These are phyloP conservation scores for Choloepus didactylus DNA, from an alignment of 2,797 vertebrate species.

Conservation along the genomic window DNA sequence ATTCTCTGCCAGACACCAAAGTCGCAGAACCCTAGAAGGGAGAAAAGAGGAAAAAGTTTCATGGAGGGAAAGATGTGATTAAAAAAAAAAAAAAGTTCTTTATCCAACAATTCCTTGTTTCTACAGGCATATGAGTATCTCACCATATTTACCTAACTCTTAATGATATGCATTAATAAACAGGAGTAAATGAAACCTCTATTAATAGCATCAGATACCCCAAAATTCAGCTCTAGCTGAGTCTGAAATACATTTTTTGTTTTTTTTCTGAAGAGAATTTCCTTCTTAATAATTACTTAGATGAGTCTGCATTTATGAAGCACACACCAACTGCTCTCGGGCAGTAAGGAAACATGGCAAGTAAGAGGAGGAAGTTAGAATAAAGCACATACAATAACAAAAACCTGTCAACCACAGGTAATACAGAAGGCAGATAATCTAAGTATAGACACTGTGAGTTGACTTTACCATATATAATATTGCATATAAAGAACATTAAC, in stretches of 20 bases:
- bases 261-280: neutral
- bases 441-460: neutral
- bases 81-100: neutral
- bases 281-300: conserved; percentile 37
- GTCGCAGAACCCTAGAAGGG: neutral
- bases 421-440: neutral
- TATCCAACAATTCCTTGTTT: neutral
- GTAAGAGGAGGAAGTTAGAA: neutral
- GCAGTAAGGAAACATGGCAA: neutral
- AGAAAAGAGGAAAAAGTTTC: neutral
- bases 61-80: neutral
- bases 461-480: neutral
- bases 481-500: neutral
- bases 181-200: neutral
- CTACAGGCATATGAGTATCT: neutral
- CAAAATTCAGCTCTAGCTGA: neutral
- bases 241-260: neutral
- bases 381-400: neutral
- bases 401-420: neutral
- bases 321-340: neutral
- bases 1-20: neutral
- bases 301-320: neutral
- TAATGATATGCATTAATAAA: neutral
- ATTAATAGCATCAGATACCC: neutral
- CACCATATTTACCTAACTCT: neutral